phyloP scores from a whole-genome alignment of 2,888 invertebrate genomes.

The Cheilosia impressa region DNA sequence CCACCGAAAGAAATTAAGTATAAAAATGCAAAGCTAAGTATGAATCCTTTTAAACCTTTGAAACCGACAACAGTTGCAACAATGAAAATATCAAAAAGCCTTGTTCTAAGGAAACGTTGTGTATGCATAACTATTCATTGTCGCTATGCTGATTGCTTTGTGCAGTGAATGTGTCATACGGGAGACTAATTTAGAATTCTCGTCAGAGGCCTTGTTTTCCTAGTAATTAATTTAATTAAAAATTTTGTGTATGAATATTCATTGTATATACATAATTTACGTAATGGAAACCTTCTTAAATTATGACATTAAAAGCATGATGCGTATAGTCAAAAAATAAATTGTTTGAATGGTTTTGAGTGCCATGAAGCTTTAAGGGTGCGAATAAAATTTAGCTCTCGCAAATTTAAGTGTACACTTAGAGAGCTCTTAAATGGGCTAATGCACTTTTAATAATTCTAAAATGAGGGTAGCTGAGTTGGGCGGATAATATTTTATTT shows the following conservation, averaged over 20 bases:
- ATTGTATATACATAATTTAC: not conserved
- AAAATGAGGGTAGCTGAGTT: no score
- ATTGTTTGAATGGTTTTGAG: not conserved
- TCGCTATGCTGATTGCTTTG: not conserved
- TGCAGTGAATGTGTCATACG: conserved; percentile 1
- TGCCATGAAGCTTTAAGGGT: not conserved
- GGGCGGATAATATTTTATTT: no score
- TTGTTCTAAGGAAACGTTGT: conserved; percentile 1
- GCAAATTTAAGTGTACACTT: no score
- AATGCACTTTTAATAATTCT: no score
- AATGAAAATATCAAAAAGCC: conserved; percentile 57
- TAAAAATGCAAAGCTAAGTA: conserved; percentile 38
- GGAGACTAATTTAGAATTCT: conserved; percentile 35
- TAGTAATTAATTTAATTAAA: conserved; percentile 80
- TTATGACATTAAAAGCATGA: not conserved
- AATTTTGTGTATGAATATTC: conserved; percentile 56
- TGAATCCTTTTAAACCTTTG: conserved; percentile 1
- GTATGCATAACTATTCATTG: conserved; percentile 9
- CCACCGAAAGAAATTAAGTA: conserved; percentile 30
- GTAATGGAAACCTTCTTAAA: no score
- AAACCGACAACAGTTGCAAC: conserved; percentile 1
- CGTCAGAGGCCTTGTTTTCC: conserved; percentile 78
- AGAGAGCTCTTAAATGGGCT: no score
- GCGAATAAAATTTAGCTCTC: no score
- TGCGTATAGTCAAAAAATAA: not conserved